Percentiles rank a stretch among this genome's conserved stretches.
phyloP scores from a whole-genome alignment of 92 coral and sea anemone genomes.

The Desmophyllum pertusum region DNA sequence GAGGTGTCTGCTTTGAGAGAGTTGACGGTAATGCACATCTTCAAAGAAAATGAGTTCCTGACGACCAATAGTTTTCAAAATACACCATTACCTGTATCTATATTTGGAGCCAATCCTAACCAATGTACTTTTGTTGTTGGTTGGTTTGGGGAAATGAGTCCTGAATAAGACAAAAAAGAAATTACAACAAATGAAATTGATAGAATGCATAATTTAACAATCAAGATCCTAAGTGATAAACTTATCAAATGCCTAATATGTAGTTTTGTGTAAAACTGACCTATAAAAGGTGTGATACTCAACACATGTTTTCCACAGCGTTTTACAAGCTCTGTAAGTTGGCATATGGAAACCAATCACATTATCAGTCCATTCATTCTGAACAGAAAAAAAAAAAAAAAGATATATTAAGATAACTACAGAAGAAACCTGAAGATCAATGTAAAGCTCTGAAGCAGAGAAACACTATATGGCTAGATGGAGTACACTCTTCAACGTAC shows the following conservation, averaged over 20 bases:
- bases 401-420: neutral
- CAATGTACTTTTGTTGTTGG: constrained; percentile 62
- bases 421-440: neutral
- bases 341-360: constrained; percentile 92
- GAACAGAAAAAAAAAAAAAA: neutral
- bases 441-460: too few relatives aligned
- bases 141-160: constrained; percentile 86
- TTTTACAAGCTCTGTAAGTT: constrained; percentile 87
- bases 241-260: neutral
- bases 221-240: neutral
- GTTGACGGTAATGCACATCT: too few relatives aligned
- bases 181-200: neutral
- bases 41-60: too few relatives aligned
- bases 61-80: too few relatives aligned
- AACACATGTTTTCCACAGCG: constrained; percentile 92
- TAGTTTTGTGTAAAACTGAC: constrained; percentile 47
- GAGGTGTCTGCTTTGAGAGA: too few relatives aligned
- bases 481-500: neutral
- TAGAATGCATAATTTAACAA: neutral
- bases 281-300: constrained; percentile 97
- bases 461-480: neutral
- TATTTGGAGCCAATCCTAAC: constrained; percentile 96
- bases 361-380: constrained; percentile 93
- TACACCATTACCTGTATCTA: constrained; percentile 82
- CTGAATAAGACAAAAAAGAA: constrained; percentile 34